Evolutionary conservation across 2,113 vertebrate species (phyloP).

Genomic region (Scalopus aquaticus): DNA sequence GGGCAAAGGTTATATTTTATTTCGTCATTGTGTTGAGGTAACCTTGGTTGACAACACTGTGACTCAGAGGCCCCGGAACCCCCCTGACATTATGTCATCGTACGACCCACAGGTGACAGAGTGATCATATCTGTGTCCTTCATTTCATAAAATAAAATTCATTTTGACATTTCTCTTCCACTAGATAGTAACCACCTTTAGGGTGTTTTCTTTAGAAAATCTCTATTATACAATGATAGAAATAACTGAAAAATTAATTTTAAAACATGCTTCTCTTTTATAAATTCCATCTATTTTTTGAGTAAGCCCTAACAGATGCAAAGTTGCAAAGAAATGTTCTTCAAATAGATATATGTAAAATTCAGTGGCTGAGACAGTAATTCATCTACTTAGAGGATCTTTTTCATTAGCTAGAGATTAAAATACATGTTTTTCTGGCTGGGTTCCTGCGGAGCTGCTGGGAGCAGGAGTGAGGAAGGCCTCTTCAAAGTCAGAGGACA

Average conservation of each 20-base stretch:
- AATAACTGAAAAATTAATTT: background rate
- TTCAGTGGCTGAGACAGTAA: background rate
- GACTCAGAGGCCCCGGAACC: no score
- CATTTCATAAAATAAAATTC: background rate
- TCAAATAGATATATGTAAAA: slow-evolving; percentile 34
- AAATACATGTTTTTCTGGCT: background rate
- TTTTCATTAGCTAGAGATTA: background rate
- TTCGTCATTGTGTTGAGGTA: no score
- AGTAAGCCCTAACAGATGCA: background rate
- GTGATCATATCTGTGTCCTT: background rate
- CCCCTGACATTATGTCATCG: no score
- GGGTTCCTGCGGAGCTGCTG: background rate
- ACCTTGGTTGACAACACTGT: no score
- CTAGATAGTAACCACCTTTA: background rate
- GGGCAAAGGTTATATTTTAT: background rate
- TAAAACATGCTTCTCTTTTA: background rate
- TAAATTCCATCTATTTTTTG: background rate
- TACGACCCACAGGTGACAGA: no score
- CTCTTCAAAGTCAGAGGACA: background rate
- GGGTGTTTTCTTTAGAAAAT: background rate
- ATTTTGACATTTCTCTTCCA: background rate
- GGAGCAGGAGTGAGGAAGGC: background rate
- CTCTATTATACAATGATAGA: background rate
- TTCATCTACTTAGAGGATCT: background rate
- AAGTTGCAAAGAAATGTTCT: background rate